A percentile compares a stretch with the other conserved stretches of the same genome.
phyloP scores from a whole-genome alignment of 2,797 vertebrate genomes.

The Hoplostethus atlanticus region DNA sequence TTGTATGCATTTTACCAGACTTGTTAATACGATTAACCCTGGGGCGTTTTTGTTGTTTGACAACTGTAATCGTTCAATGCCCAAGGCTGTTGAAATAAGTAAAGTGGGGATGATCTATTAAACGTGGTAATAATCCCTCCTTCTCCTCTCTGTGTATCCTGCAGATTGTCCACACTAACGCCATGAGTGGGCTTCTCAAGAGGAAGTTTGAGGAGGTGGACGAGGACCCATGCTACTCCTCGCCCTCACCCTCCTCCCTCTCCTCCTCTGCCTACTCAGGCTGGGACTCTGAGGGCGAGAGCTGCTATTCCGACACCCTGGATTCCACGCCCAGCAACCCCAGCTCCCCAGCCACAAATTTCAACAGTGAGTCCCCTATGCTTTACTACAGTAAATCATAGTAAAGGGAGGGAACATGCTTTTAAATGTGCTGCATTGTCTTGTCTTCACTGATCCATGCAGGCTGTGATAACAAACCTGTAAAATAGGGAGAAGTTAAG shows the following conservation, averaged over 20 bases:
- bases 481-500: constrained; percentile 64
- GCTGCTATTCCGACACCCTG: constrained; percentile 86
- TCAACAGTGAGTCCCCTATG: constrained; percentile 88
- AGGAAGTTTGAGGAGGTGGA: constrained; percentile 97
- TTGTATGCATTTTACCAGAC: neutral
- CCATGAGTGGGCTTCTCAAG: constrained; percentile 96
- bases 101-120: constrained; percentile 11
- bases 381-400: constrained; percentile 27
- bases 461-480: constrained; percentile 63
- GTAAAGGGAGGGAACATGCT: constrained; percentile 44
- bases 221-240: constrained; percentile 91
- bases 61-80: neutral
- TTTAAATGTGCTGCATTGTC: constrained; percentile 41
- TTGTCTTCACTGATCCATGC: constrained; percentile 55
- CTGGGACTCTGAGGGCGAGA: constrained; percentile 93
- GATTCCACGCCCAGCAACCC: constrained; percentile 87
- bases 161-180: constrained; percentile 79
- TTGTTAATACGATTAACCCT: constrained; percentile 1
- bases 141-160: constrained; percentile 16
- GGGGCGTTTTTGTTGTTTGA: neutral
- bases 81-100: constrained; percentile 28
- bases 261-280: constrained; percentile 89
- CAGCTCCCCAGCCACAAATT: constrained; percentile 81
- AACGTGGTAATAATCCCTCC: constrained; percentile 40
- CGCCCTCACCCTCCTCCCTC: constrained; percentile 84